phyloP scores from a whole-genome alignment of 2,888 invertebrate genomes.

The Belgica antarctica region DNA sequence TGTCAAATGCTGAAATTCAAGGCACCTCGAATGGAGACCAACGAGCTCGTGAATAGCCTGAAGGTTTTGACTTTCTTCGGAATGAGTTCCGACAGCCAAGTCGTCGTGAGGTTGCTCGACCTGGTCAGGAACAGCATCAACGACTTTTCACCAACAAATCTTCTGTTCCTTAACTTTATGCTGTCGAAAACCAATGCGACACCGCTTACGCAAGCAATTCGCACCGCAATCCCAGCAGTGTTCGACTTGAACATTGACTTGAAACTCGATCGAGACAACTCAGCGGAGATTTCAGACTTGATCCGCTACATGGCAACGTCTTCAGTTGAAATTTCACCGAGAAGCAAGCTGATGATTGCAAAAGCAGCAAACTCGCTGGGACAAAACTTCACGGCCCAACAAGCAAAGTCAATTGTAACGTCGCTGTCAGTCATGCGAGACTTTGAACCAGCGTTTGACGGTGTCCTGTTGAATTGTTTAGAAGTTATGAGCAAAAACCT shows the following conservation, averaged over 20 bases:
- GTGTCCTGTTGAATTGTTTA: constrained; percentile 58
- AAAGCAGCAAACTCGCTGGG: too few relatives aligned
- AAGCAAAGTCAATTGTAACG: constrained; percentile 60
- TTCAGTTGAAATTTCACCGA: constrained; percentile 54
- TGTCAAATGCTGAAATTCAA: constrained; percentile 60
- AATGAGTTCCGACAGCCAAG: constrained; percentile 60
- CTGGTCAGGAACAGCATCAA: constrained; percentile 63
- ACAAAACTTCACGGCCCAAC: too few relatives aligned
- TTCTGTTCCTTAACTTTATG: constrained; percentile 64
- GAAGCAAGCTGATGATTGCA: constrained; percentile 59
- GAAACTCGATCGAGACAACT: constrained; percentile 60
- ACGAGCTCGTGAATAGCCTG: constrained; percentile 61
- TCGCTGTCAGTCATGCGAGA: constrained; percentile 55
- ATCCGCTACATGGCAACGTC: constrained; percentile 58
- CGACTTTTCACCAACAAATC: constrained; percentile 60
- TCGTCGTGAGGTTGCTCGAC: constrained; percentile 65
- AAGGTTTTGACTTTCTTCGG: constrained; percentile 62
- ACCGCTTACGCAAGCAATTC: constrained; percentile 64
- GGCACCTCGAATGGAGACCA: constrained; percentile 57
- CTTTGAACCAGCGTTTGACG: constrained; percentile 55
- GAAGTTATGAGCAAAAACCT: constrained; percentile 57
- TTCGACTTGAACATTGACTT: constrained; percentile 63
- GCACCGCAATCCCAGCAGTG: constrained; percentile 64
- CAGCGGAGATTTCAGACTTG: constrained; percentile 58
- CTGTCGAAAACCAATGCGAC: constrained; percentile 57